Evolutionary conservation across 2,113 vertebrate genomes (phyloP).

Genomic region (Misgurnus anguillicaudatus): DNA sequence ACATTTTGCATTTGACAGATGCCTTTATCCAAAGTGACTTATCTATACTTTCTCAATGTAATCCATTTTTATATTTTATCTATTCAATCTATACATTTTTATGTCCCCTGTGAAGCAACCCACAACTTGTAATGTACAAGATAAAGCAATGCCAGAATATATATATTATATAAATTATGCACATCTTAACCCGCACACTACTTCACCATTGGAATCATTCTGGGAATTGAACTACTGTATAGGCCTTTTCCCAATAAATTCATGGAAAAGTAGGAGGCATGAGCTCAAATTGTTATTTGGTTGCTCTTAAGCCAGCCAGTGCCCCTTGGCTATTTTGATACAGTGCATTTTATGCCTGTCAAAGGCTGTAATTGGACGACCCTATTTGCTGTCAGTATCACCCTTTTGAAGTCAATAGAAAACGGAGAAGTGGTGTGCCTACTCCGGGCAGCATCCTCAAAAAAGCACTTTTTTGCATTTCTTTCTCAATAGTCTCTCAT

Average conservation of each 20-base stretch:
- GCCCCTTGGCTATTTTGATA: constrained; percentile 21
- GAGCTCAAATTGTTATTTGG: constrained; percentile 40
- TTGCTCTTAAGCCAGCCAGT: constrained; percentile 10
- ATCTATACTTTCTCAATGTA: too few relatives aligned
- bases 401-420: constrained; percentile 48
- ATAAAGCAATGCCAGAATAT: too few relatives aligned
- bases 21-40: too few relatives aligned
- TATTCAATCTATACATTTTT: too few relatives aligned
- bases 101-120: too few relatives aligned
- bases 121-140: too few relatives aligned
- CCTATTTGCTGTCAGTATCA: constrained; percentile 38
- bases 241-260: background rate
- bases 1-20: too few relatives aligned
- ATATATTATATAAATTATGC: too few relatives aligned
- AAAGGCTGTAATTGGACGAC: constrained; percentile 38
- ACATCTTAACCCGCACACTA: too few relatives aligned
- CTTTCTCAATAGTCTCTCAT: constrained; percentile 12
- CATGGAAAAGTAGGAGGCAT: constrained; percentile 21
- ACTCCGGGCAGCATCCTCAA: constrained; percentile 9
- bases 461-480: constrained; percentile 15
- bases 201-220: constrained; percentile 13
- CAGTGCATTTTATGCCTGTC: constrained; percentile 33
- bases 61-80: too few relatives aligned
- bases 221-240: background rate
- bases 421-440: constrained; percentile 18